These are phyloP conservation scores for Aradus depressus DNA, from an alignment of 2,888 invertebrate species.

Conservation along the genomic window DNA sequence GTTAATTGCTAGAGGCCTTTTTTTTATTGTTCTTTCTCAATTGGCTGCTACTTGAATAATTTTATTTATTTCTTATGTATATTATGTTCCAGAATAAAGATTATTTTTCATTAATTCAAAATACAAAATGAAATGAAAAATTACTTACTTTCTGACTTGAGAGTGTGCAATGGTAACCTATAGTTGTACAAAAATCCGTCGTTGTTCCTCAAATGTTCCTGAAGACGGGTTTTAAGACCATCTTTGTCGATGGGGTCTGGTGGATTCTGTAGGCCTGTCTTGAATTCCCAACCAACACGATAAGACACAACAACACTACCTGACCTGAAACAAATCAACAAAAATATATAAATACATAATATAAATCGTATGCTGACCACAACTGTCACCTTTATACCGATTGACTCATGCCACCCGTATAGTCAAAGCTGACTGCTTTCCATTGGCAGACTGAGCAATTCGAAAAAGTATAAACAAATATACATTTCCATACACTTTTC, in stretches of 20 bases:
- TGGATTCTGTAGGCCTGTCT: constrained; percentile 39
- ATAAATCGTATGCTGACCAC: not conserved
- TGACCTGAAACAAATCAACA: constrained; percentile 40
- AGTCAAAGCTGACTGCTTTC: not conserved
- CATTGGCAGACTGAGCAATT: no score
- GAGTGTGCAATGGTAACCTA: constrained; percentile 42
- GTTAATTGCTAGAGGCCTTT: no score
- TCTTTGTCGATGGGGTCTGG: constrained; percentile 43
- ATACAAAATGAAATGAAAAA: no score
- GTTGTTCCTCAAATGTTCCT: constrained; percentile 41
- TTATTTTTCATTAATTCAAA: no score
- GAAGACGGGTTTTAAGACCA: constrained; percentile 41
- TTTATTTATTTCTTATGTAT: no score
- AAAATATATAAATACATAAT: not conserved
- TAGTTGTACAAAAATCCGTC: constrained; percentile 42
- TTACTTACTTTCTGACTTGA: constrained; percentile 39
- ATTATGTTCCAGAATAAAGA: no score
- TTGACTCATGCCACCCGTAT: no score
- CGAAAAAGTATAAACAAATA: no score
- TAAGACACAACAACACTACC: constrained; percentile 55
- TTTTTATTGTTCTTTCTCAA: no score
- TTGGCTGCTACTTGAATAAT: no score
- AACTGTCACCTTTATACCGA: not conserved
- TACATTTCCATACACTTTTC: no score
- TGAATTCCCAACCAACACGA: constrained; percentile 53